Base-by-base conservation (phyloP, 1,140 invertebrate genomes). In the Drosophila pseudoobscura region DNA sequence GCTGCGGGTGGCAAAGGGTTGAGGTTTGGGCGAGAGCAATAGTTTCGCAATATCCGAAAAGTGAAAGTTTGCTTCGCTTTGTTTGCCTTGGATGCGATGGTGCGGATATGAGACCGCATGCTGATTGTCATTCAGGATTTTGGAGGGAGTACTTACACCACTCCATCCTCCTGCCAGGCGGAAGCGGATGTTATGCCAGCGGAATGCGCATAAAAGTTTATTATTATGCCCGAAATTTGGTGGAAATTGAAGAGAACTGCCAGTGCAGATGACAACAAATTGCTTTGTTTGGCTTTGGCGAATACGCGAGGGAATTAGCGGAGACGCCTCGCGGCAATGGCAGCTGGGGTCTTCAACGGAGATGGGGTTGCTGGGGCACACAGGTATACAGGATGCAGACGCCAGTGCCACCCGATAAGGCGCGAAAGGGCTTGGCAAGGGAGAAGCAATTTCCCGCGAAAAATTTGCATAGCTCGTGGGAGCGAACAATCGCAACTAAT, bases 61-160 rank as follows among this genome's bases (percentile, higher is more conserved):
- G 63, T 66, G 63, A 76, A 88, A 79, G 64, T 88, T 71, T 61
- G 52, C 41, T 13, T 41, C 39, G 5, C 26, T 65, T 78, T 87
- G 82, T 85, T 85, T 87, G 64, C 69, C 17, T 73, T 80, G 60
- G 26, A 17, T 45, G 20, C 20, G 45, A 45, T 59, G 49, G 60
- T 55, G 35, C 77, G 80, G 73, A 89, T 89, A 83, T 89, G 70
- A 79, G 80, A 89, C 85, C 85, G 80, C 85, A 89, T 82, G 85
- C 85, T 89, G 85, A 87, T 89, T 76, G 80, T 80, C 78, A 85
- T 80, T 75, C 46, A 57, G 26, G 54, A 55, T 26, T 59, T 41
- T 41, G 57, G 11, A 31, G 78, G 20, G n/a, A 65, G 50, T 35
- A 52, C 46, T 41, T 35, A 56, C 46, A 29, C 8, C 15, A 31